Evolutionary conservation across 2,888 invertebrate species (phyloP), one percentile per base, ranked within the genome.

Genomic region (Lobophora halterata): DNA sequence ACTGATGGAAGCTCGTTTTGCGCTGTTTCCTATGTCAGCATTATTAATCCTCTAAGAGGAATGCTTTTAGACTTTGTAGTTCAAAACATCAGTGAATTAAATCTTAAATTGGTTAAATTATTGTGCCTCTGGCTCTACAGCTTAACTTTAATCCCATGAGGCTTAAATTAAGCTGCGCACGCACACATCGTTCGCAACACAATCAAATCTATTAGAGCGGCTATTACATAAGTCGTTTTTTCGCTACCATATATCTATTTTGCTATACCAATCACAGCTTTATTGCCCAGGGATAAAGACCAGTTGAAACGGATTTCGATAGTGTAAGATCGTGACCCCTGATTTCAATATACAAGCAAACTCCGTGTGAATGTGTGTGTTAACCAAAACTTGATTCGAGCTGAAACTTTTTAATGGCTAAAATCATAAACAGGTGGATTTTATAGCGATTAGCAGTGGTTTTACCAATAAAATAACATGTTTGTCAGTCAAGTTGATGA

Each of bases 321-420:
- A 3, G 16, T 11, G 32, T 24, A 16, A 19, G 46, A 58, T 62
- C 62, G 54, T 61, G 66, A 66, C 65, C 64, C 70, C 66, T 70
- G 65, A 64, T 62, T 66, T 54, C 55, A 61, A 60, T 61, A 55
- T 58, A 65, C 60, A 67, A 54, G 67, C 66, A 68, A 70, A 64
- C 55, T 49, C 41, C 55, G 50, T 59, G 52, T 55, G 42, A 46
- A 53, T 53, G 57, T 65, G 53, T 59, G 55, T 49, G 55, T 61
- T 55, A 49, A 40, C 49, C 36, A 36, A 57, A 63, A 61, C 58
- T 57, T 47, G 57, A 58, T 55, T 56, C 30, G 41, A 34, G 29
- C 51, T 46, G 44, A 48, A 48, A 46, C 38, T 45, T 30, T 39
- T 32, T 26, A 44, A 38, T 40, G 26, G 18, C 32, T 35, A 24